Conservation (phyloP, 2,113 vertebrate genomes). For the Heterotis niloticus region DNA sequence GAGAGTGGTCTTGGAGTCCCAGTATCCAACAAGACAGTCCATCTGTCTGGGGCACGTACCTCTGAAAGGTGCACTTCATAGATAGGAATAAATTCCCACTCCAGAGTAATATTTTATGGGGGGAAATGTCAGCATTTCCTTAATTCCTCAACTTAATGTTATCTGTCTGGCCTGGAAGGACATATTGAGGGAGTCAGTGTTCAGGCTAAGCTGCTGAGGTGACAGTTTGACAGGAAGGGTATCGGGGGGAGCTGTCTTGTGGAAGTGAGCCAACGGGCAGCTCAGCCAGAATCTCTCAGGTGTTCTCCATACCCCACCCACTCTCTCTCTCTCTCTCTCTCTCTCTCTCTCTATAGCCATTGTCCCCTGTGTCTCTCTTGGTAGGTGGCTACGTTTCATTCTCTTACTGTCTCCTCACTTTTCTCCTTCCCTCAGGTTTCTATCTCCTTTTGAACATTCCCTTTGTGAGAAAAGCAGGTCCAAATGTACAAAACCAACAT, state of each 20-base stretch:
- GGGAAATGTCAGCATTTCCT: background rate
- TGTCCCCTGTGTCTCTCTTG: background rate
- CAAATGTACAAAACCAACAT: background rate
- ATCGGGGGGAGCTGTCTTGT: background rate
- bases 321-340: background rate
- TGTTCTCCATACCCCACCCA: background rate
- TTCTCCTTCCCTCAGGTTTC: background rate
- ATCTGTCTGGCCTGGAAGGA: background rate
- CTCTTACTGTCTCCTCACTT: background rate
- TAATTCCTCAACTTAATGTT: background rate
- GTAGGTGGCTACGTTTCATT: background rate
- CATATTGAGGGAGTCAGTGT: background rate
- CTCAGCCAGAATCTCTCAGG: background rate
- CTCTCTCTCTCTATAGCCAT: background rate
- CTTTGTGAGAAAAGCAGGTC: background rate
- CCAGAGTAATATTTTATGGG: background rate
- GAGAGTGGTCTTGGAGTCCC: background rate
- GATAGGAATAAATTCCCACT: background rate
- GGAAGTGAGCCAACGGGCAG: background rate
- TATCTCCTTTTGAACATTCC: background rate
- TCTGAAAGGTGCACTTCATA: background rate
- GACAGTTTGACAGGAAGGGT: background rate
- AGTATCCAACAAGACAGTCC: background rate
- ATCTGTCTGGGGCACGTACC: background rate
- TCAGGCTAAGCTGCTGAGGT: background rate